Conservation (phyloP, 2,113 vertebrate genomes). For the Halichoerus grypus region DNA sequence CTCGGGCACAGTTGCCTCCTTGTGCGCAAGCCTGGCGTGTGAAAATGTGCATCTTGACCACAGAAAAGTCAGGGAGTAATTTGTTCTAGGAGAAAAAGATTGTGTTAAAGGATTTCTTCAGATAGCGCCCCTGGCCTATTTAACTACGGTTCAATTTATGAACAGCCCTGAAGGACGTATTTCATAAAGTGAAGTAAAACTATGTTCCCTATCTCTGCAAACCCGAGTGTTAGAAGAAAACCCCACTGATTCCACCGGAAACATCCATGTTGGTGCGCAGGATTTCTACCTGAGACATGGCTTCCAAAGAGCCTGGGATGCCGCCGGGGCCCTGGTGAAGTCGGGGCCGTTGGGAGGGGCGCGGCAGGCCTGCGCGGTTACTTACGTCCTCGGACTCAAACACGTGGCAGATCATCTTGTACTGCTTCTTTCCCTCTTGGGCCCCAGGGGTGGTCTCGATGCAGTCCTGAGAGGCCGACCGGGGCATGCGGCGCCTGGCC, state of each 20-base stretch:
- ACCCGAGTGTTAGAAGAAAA: background rate
- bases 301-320: background rate
- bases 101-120: background rate
- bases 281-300: too few species aligned
- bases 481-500: conserved; percentile 96
- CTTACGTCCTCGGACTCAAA: conserved; percentile 99
- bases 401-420: conserved; percentile 99
- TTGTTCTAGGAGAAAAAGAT: background rate
- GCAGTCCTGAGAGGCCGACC: conserved; percentile 97
- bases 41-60: background rate
- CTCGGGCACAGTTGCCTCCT: background rate
- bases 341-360: rapidly evolving
- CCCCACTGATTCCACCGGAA: too few species aligned
- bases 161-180: background rate
- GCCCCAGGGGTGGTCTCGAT: conserved; percentile 96
- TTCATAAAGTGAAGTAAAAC: background rate
- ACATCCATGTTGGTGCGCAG: rapidly evolving
- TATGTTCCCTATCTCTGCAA: background rate
- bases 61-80: background rate
- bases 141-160: background rate
- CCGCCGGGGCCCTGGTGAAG: rapidly evolving
- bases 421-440: conserved; percentile 97
- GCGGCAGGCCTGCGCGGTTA: background rate
- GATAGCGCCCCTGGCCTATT: background rate
- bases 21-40: rapidly evolving